phyloP scores from a whole-genome alignment of 2,888 invertebrate genomes.

The Anticlea derivata region DNA sequence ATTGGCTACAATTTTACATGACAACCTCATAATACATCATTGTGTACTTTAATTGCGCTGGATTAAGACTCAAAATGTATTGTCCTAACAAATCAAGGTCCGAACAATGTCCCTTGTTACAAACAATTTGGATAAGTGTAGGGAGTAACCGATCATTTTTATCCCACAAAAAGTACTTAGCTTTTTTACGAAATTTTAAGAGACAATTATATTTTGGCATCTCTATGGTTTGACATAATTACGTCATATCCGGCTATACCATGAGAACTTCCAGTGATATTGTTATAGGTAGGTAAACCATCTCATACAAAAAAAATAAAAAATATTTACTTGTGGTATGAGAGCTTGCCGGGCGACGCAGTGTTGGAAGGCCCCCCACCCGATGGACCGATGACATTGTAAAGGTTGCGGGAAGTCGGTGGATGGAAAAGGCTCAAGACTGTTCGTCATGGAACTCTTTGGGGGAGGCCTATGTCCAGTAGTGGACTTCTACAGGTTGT shows the following conservation, averaged over 20 bases:
- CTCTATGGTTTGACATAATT: slow-evolving; percentile 11
- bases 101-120: slow-evolving; percentile 40
- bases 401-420: too few relatives aligned
- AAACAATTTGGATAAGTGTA: slow-evolving; percentile 42
- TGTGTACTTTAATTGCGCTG: slow-evolving; percentile 35
- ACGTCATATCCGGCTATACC: slow-evolving; percentile 1
- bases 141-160: slow-evolving; percentile 30
- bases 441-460: too few relatives aligned
- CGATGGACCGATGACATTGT: too few relatives aligned
- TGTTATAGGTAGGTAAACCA: too few relatives aligned
- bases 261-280: slow-evolving; percentile 6
- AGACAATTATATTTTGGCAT: slow-evolving; percentile 13
- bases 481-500: too few relatives aligned
- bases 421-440: too few relatives aligned
- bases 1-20: slow-evolving; percentile 23
- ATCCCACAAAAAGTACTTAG: slow-evolving; percentile 23
- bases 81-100: slow-evolving; percentile 51
- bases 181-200: slow-evolving; percentile 19
- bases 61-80: slow-evolving; percentile 36
- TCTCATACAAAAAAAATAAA: too few relatives aligned
- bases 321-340: too few relatives aligned
- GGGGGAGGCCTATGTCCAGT: too few relatives aligned
- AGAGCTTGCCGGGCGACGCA: too few relatives aligned
- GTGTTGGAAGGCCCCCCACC: too few relatives aligned
- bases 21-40: slow-evolving; percentile 28